Evolutionary conservation across 1,140 invertebrate species (phyloP).

Genomic region (Spodoptera litura): DNA sequence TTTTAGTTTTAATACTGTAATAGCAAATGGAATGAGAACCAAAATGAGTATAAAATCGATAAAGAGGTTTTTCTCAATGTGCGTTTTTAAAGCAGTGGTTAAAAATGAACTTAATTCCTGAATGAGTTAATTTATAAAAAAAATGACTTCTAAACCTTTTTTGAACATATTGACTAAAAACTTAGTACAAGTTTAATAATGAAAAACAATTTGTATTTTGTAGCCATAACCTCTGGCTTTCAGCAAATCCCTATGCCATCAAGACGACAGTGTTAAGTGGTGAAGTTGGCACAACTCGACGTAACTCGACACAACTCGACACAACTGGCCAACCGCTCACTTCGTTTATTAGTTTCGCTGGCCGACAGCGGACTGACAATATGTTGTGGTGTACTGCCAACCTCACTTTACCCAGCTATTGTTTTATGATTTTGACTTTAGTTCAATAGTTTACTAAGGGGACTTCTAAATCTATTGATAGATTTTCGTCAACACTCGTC

Average conservation of each 20-base stretch:
- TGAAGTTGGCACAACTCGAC: constrained; percentile 19
- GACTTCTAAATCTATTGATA: no score
- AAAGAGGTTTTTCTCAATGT: no score
- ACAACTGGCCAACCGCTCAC: constrained; percentile 15
- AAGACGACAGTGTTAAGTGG: constrained; percentile 15
- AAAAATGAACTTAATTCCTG: no score
- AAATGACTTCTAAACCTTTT: no score
- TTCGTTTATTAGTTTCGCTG: constrained; percentile 40
- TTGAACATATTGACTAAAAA: no score
- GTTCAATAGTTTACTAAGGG: neutral
- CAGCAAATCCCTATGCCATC: neutral
- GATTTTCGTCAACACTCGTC: no score
- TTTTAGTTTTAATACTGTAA: neutral
- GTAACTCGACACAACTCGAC: constrained; percentile 9
- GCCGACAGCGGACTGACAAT: constrained; percentile 13
- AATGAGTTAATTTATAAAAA: no score
- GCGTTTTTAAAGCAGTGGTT: no score
- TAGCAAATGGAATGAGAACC: no score
- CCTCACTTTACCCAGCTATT: neutral
- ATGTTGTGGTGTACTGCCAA: neutral
- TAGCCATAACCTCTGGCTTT: neutral
- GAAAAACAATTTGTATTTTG: neutral
- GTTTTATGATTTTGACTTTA: neutral
- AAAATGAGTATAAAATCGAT: no score
- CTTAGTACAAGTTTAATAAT: no score